A percentile compares a stretch with the other conserved stretches of the same genome.
Conservation (phyloP, 2,113 vertebrate genomes). For the Sebastes fasciatus region DNA sequence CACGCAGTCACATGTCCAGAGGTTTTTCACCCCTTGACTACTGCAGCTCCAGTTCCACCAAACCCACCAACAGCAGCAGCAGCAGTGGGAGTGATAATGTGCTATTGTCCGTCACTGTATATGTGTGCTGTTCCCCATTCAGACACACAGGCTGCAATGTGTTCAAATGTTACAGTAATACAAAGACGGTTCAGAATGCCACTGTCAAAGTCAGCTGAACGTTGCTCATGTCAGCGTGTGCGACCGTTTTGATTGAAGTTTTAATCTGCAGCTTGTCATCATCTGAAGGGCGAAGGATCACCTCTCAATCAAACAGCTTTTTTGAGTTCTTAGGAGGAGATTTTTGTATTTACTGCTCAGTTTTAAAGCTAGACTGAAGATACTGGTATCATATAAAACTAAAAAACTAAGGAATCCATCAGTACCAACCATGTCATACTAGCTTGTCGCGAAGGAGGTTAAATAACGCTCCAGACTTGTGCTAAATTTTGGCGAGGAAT, state of each 20-base stretch:
- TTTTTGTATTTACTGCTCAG: not conserved
- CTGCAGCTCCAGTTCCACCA: conserved; percentile 8
- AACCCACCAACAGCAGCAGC: conserved; percentile 19
- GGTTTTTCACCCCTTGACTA: conserved; percentile 38
- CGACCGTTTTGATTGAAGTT: too few relatives aligned
- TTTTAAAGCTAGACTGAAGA: too few relatives aligned
- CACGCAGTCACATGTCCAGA: conserved; percentile 64
- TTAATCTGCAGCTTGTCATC: not conserved
- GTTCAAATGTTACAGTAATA: not conserved
- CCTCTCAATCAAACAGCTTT: not conserved
- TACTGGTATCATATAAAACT: too few relatives aligned
- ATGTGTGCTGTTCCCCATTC: conserved; percentile 17
- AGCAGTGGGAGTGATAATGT: conserved; percentile 62
- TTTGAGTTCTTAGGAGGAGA: too few relatives aligned
- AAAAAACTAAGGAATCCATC: too few relatives aligned
- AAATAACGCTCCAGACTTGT: too few relatives aligned
- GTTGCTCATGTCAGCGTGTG: not conserved
- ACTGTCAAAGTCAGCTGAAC: conserved; percentile 3
- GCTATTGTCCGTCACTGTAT: conserved; percentile 60
- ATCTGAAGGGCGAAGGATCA: not conserved
- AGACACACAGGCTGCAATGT: not conserved
- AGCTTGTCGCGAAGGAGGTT: too few relatives aligned
- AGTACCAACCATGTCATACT: too few relatives aligned
- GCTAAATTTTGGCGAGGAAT: too few relatives aligned
- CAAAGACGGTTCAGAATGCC: not conserved